Evolutionary conservation across 2,113 vertebrate species (phyloP).

Genomic region (Nyctereutes procyonoides): DNA sequence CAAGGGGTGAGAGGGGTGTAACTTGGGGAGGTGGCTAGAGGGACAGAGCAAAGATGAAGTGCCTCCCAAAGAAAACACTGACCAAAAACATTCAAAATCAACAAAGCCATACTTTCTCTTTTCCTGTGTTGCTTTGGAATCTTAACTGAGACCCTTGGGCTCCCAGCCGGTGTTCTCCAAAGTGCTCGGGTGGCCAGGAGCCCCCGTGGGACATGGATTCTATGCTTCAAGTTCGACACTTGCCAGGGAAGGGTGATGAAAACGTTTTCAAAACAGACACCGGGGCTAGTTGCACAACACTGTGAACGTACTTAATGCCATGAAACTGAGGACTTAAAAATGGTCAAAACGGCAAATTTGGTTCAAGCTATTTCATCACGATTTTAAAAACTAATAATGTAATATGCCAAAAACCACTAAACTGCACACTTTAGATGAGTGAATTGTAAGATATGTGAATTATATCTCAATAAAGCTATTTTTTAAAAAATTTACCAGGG

Average conservation of each 20-base stretch:
- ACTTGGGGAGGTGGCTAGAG: neutral
- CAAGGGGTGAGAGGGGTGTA: neutral
- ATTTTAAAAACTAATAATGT: neutral
- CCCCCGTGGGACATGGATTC: neutral
- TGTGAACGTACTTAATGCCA: neutral
- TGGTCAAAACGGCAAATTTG: neutral
- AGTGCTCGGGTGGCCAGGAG: neutral
- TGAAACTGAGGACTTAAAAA: neutral
- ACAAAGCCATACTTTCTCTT: neutral
- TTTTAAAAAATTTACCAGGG: too few species aligned
- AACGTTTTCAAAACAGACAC: neutral
- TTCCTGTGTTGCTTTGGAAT: neutral
- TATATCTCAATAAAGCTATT: neutral
- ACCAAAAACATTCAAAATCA: neutral
- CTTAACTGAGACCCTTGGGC: neutral
- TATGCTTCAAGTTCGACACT: neutral
- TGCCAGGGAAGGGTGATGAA: neutral
- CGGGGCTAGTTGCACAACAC: neutral
- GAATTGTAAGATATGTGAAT: neutral
- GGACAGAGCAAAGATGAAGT: neutral
- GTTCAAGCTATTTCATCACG: neutral
- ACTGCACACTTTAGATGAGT: neutral
- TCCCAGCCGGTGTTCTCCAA: slow-evolving; percentile 19
- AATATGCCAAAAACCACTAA: neutral
- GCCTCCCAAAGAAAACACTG: neutral